phyloP scores from a whole-genome alignment of 2,888 invertebrate genomes.

The Epicampocera succincta region DNA sequence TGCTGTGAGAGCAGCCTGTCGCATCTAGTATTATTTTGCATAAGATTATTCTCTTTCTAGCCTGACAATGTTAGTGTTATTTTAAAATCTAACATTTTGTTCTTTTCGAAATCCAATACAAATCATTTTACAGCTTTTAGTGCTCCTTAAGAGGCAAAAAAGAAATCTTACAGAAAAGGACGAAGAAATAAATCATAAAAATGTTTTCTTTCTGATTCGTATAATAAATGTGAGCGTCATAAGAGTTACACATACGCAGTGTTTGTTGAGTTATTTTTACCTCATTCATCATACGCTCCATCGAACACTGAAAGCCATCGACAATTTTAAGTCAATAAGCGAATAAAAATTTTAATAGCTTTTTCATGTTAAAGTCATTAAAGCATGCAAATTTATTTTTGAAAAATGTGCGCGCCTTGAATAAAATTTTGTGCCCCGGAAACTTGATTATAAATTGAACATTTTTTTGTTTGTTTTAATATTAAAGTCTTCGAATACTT shows the following conservation, averaged over 20 bases:
- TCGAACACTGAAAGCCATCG: background rate
- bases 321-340: background rate
- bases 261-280: conserved; percentile 10
- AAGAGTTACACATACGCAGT: conserved; percentile 15
- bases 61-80: too few relatives aligned
- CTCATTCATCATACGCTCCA: conserved; percentile 30
- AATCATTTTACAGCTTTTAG: too few relatives aligned
- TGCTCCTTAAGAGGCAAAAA: background rate
- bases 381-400: conserved; percentile 14
- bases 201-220: background rate
- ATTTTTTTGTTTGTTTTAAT: too few relatives aligned
- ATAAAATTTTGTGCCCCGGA: conserved; percentile 1
- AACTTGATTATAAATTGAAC: too few relatives aligned
- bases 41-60: too few relatives aligned
- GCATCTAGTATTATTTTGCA: too few relatives aligned
- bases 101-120: too few relatives aligned
- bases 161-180: background rate
- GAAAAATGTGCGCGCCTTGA: background rate
- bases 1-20: too few relatives aligned
- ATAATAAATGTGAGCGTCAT: background rate
- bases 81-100: too few relatives aligned
- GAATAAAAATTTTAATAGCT: conserved; percentile 41
- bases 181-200: background rate
- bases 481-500: too few relatives aligned
- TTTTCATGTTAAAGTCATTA: conserved; percentile 38